Base-by-base conservation (phyloP, 1,140 invertebrate genomes). In the Drusus annulatus region DNA sequence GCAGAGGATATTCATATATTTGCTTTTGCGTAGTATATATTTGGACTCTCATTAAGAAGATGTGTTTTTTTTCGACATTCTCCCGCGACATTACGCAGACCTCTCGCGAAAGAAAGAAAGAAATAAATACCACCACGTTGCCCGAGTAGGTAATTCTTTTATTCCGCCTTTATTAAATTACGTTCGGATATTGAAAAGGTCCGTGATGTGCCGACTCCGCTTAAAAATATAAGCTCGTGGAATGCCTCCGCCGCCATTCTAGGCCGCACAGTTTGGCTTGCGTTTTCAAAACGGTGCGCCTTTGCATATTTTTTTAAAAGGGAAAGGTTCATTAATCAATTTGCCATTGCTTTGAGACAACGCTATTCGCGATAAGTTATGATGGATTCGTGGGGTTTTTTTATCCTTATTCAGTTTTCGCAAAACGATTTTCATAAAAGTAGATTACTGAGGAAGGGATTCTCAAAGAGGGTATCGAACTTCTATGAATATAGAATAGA, bases 171-270 rank as follows among this genome's bases (percentile, higher is more conserved):
- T 69, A 69, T 69, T 69, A 50, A 69, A 69, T 69, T 69, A 69
- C 36, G 65, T 16, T 19, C 51, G 31, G 65, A 69, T 69, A 69
- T 69, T 69, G 65, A 69, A 69, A 69, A 69, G 65, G 65, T 51
- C 65, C 65, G 19, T 51, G 2, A 69, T 19, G 50, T 19, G 31
- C 36, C 31, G 65, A 69, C 16, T 50, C n/a, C n/a, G 16, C 65
- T 45, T 45, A 45, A 45, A 45, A 50, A 36, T 68, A 69, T 69
- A 69, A 69, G 31, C 36, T 8, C 16, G 28, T 7, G 36, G 17
- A 68, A 51, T 69, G 51, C 21, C 31, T 19, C 7, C 5, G 50
- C 62, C 8, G 62, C 21, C 36, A 8, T n/a, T 50, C 36, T 21
- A 69, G 31, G 31, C 19, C 19, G 65, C 10, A 16, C 36, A 19